Conservation (phyloP, 2,797 vertebrate genomes). For the Glossophaga mutica region DNA sequence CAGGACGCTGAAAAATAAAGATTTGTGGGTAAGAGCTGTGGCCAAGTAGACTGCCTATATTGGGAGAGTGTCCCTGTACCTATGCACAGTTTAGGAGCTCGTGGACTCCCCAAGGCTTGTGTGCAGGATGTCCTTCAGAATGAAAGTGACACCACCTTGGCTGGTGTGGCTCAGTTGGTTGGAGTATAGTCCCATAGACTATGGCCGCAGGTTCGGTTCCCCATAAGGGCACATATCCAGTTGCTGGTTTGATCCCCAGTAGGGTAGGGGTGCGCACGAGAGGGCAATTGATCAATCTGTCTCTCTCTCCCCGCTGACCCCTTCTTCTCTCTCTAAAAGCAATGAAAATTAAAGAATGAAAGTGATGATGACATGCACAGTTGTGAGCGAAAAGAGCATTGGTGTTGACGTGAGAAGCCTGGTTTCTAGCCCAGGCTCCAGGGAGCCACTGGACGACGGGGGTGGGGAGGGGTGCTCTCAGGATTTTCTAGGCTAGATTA, state of each 20-base stretch:
- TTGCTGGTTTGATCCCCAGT: not conserved
- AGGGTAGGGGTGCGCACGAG: not conserved
- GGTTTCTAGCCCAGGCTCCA: not conserved
- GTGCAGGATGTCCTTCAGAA: not conserved
- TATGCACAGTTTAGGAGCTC: not conserved
- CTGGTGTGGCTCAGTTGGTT: not conserved
- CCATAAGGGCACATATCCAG: not conserved
- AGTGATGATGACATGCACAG: too few relatives aligned
- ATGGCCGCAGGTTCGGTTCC: not conserved
- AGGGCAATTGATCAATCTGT: not conserved
- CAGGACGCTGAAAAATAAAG: not conserved
- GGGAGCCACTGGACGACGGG: not conserved
- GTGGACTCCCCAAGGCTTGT: rapidly evolving
- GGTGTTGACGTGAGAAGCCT: not conserved
- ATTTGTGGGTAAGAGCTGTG: not conserved
- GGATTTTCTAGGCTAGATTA: not conserved
- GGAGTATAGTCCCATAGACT: not conserved
- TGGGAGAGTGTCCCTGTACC: not conserved
- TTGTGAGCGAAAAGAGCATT: not conserved
- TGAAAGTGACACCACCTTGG: not conserved
- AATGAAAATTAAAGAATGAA: not conserved
- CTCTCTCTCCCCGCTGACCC: too few relatives aligned
- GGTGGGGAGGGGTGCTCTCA: not conserved
- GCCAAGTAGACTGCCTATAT: not conserved
- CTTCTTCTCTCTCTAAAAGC: not conserved